These are phyloP conservation scores for Montipora capitata DNA, from an alignment of 92 coral and sea anemone species.

Conservation along the genomic window DNA sequence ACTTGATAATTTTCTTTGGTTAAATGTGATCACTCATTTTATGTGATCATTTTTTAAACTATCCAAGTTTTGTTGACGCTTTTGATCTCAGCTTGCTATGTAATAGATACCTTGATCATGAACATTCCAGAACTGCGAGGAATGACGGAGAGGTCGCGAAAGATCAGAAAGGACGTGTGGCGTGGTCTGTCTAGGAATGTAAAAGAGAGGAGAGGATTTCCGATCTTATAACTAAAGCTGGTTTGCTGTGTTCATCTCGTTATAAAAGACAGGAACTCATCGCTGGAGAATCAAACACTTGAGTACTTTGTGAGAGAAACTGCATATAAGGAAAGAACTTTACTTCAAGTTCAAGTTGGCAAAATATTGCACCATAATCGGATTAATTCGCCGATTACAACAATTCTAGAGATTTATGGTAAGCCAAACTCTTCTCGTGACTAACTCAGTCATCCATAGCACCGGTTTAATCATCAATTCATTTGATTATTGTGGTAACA, in stretches of 20 bases:
- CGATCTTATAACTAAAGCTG: not conserved
- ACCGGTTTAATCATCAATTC: too few relatives aligned
- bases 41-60: too few relatives aligned
- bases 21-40: too few relatives aligned
- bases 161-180: conserved; percentile 21
- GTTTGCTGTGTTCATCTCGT: not conserved
- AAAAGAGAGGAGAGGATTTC: conserved; percentile 27
- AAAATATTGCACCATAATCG: not conserved
- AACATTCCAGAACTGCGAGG: conserved; percentile 4
- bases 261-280: conserved; percentile 18
- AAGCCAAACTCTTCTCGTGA: not conserved
- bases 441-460: too few relatives aligned
- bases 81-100: too few relatives aligned
- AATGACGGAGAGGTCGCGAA: conserved; percentile 10
- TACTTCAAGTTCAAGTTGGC: not conserved
- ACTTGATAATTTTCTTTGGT: too few relatives aligned
- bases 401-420: not conserved
- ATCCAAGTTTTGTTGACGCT: too few relatives aligned
- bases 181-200: conserved; percentile 47
- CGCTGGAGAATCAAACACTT: conserved; percentile 3
- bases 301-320: not conserved
- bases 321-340: not conserved
- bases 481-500: too few relatives aligned
- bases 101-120: too few relatives aligned
- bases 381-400: not conserved